Evolutionary conservation across 2,113 vertebrate species (phyloP).

Genomic region (Lasiurus cinereus): DNA sequence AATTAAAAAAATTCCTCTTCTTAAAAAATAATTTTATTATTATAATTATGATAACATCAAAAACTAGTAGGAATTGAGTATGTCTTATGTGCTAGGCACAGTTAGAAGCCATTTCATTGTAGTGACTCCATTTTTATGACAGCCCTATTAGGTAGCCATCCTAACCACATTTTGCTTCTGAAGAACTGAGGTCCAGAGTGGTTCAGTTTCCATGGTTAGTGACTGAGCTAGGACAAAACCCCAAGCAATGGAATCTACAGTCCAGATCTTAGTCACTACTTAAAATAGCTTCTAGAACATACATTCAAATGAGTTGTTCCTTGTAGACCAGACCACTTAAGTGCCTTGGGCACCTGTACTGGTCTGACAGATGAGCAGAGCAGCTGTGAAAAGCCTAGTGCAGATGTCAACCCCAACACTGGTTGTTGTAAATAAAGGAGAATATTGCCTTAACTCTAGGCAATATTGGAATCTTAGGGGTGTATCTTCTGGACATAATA

Average conservation of each 20-base stretch:
- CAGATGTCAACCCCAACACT: accelerated
- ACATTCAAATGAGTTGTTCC: background rate
- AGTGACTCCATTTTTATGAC: background rate
- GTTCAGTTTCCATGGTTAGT: background rate
- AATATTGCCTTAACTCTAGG: background rate
- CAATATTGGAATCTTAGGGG: accelerated
- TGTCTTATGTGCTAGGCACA: background rate
- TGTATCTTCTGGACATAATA: background rate
- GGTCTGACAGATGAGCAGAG: background rate
- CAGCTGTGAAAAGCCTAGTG: background rate
- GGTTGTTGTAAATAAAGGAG: background rate
- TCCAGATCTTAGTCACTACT: background rate
- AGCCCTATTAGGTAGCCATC: background rate
- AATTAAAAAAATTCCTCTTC: too few relatives aligned
- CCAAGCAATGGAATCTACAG: accelerated
- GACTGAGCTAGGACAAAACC: too few relatives aligned
- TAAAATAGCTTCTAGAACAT: background rate
- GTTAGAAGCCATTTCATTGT: background rate
- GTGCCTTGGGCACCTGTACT: background rate
- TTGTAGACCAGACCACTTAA: background rate
- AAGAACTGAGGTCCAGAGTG: background rate
- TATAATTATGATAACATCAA: background rate
- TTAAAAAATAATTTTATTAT: too few relatives aligned
- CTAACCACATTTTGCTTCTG: background rate
- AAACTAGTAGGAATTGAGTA: background rate